Percentiles rank a stretch among this genome's conserved stretches.
Conservation (phyloP, 2,888 invertebrate genomes). For the Hemicrepidius hirtus region DNA sequence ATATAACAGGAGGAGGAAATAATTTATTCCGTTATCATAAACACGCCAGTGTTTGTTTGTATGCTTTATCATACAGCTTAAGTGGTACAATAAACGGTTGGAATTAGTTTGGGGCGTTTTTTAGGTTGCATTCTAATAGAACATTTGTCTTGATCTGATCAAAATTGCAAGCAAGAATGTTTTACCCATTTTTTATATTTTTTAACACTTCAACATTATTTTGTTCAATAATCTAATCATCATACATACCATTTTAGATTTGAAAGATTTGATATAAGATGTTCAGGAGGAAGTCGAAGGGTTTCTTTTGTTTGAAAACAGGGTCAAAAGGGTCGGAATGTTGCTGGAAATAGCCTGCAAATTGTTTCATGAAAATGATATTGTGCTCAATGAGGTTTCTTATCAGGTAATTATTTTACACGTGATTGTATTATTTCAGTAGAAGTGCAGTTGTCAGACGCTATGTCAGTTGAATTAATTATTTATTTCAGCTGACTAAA, state of each 20-base stretch:
- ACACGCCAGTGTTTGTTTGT: constrained; percentile 42
- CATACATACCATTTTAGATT: no score
- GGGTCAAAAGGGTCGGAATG: neutral
- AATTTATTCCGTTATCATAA: constrained; percentile 44
- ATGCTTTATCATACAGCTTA: constrained; percentile 37
- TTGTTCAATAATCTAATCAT: no score
- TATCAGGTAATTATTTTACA: neutral
- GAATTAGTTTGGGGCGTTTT: constrained; percentile 37
- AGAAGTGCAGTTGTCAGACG: neutral
- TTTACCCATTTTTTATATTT: no score
- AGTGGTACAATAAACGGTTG: constrained; percentile 31
- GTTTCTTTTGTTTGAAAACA: no score
- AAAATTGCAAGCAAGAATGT: no score
- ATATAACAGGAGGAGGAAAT: constrained; percentile 30
- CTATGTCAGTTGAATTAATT: neutral
- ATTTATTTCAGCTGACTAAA: neutral
- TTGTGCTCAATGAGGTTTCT: neutral
- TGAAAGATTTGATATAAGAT: no score
- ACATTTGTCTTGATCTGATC: no score
- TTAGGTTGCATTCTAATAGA: constrained; percentile 16
- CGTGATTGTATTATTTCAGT: constrained; percentile 11
- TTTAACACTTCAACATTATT: no score
- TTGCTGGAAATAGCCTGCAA: neutral
- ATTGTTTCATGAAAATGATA: neutral
- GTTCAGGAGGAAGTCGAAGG: no score